phyloP scores from a whole-genome alignment of 2,113 vertebrate species.

The Butastur rufipennis region DNA sequence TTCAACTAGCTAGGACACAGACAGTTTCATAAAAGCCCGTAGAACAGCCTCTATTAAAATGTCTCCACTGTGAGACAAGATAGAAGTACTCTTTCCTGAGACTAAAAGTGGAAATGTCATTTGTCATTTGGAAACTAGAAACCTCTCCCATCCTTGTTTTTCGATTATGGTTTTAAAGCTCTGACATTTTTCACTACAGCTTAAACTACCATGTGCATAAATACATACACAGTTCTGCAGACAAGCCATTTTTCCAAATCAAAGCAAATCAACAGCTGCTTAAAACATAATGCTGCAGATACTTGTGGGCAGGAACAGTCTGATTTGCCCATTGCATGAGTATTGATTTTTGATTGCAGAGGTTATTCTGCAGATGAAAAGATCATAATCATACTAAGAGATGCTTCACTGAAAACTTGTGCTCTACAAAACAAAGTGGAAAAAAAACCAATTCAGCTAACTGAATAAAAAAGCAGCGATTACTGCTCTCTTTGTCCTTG shows the following conservation, averaged over 20 bases:
- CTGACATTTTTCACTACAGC: background rate
- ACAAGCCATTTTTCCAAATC: conserved; percentile 46
- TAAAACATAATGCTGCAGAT: conserved; percentile 28
- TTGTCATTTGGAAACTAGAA: background rate
- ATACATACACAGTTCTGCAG: conserved; percentile 11
- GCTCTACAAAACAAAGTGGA: background rate
- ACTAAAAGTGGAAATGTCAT: background rate
- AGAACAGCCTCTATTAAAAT: background rate
- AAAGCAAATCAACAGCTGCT: conserved; percentile 54
- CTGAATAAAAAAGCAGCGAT: background rate
- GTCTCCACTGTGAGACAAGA: background rate
- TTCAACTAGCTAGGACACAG: background rate
- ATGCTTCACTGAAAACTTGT: conserved; percentile 12
- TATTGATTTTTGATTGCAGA: conserved; percentile 65
- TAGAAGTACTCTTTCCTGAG: background rate
- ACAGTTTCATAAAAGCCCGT: background rate
- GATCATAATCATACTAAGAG: conserved; percentile 24
- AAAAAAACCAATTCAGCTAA: background rate
- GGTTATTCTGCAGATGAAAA: conserved; percentile 46
- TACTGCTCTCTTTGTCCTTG: background rate
- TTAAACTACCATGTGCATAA: conserved; percentile 12
- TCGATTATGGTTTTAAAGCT: conserved; percentile 21
- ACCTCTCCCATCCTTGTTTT: background rate
- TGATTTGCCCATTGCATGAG: conserved; percentile 27
- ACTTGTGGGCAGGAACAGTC: background rate